phyloP scores from a whole-genome alignment of 1,140 invertebrate genomes.

The Neuroterus valhalla region DNA sequence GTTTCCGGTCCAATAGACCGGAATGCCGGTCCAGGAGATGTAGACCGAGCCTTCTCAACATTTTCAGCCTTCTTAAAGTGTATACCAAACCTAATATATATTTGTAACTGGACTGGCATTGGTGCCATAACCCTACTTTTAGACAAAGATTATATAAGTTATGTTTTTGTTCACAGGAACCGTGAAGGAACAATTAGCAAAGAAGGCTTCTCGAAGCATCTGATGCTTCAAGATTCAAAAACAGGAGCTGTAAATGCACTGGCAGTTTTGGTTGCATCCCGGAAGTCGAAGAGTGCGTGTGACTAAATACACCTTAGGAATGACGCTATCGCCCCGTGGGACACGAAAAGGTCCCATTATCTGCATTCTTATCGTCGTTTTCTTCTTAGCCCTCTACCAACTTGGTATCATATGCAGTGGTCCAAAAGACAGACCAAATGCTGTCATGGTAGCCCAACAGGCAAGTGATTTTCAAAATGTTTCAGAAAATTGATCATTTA shows the following conservation, averaged over 20 bases:
- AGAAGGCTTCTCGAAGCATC: conserved; percentile 36
- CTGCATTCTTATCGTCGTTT: conserved; percentile 64
- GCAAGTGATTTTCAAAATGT: conserved; percentile 47
- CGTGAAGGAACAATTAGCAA: background rate
- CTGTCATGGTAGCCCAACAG: conserved; percentile 71
- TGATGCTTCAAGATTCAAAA: conserved; percentile 41
- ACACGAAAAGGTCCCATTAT: conserved; percentile 66
- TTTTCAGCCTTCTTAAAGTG: no score
- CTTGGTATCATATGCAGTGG: conserved; percentile 69
- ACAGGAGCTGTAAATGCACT: conserved; percentile 47
- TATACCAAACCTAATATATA: no score
- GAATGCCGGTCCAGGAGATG: no score
- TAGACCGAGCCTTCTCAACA: no score
- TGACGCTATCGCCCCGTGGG: conserved; percentile 67
- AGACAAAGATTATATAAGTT: background rate
- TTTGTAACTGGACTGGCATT: no score
- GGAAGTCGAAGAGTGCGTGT: conserved; percentile 15
- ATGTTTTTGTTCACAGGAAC: conserved; percentile 32
- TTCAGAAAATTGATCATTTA: background rate
- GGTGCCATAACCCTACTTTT: no score
- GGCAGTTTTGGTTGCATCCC: conserved; percentile 33
- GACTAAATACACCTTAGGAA: conserved; percentile 47
- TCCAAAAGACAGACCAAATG: conserved; percentile 61
- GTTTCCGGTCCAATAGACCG: no score
- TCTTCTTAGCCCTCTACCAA: conserved; percentile 69